These are phyloP conservation scores for Onychostoma macrolepis DNA, from an alignment of 2,113 vertebrate species.

Conservation along the genomic window DNA sequence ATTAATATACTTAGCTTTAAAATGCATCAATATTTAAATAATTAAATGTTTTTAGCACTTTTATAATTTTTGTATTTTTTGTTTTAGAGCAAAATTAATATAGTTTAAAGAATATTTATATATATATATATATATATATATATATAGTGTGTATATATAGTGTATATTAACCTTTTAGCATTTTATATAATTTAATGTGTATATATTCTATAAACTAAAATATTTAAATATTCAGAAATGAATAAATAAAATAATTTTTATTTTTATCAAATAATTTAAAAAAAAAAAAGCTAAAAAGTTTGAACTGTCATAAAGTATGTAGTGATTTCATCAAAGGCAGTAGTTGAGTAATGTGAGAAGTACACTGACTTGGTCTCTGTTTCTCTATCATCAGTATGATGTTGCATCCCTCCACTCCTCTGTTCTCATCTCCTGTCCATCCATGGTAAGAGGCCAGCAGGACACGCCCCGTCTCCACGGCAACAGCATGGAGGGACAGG, in stretches of 20 bases:
- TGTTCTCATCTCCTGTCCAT: slow-evolving; percentile 94
- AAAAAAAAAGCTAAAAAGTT: not conserved
- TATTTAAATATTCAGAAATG: not conserved
- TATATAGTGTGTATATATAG: too few relatives aligned
- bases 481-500: slow-evolving; percentile 84
- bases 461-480: slow-evolving; percentile 70
- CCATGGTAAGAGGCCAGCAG: slow-evolving; percentile 95
- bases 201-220: not conserved
- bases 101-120: too few relatives aligned
- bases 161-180: too few relatives aligned
- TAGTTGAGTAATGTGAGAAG: not conserved
- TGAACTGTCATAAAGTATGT: not conserved
- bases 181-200: too few relatives aligned
- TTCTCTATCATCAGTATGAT: slow-evolving; percentile 85
- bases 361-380: not conserved
- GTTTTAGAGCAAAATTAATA: too few relatives aligned
- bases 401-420: slow-evolving; percentile 95
- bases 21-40: too few relatives aligned
- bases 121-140: too few relatives aligned
- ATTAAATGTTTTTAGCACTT: too few relatives aligned
- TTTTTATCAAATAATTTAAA: not conserved
- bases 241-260: not conserved
- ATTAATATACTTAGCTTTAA: too few relatives aligned
- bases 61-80: too few relatives aligned
- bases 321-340: not conserved